Evolutionary conservation across 2,797 vertebrate genomes (phyloP), one percentile per base, ranked within the genome.

Genomic region (Scomberomorus guttatus): DNA sequence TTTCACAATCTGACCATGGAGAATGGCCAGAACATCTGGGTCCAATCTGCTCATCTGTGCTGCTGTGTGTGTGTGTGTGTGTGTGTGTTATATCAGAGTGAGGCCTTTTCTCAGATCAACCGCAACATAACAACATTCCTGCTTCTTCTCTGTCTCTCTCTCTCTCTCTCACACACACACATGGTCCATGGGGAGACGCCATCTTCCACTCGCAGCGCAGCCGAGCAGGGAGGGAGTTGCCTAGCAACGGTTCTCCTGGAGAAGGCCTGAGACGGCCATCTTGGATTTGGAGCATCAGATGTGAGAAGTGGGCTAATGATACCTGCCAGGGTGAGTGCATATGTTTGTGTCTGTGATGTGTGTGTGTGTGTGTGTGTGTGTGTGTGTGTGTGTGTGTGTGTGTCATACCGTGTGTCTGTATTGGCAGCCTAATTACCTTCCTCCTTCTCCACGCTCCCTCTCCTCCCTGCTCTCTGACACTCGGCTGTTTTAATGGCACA

Each of bases 211-310:
- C 62, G 73, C 87, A 87, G 85, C 50, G 81, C 89, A 90, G 90
- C 89, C 72, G 91, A 92, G 85, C 89, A 81, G 89, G 89, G 92
- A 94, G 93, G 90, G 89, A 85, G 95, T 95, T 94, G 93, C 95
- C 89, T 94, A 91, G 95, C 93, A 95, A 95, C 95, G 72, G 61
- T 44, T 89, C 91, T 93, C 91, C 84, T 72, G 89, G 82, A 93
- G 90, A 91, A 87, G 91, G 90, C 82, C 86, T 48, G 77, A 83
- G 85, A 76, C 87, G 20, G 92, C 93, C 95, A 96, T 95, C 93
- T 95, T 95, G 94, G 94, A 95, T 94, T 90, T 93, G 86, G 77
- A 92, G 82, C 84, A 42, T 91, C 87, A 92, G 89, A 91, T 90
- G 87, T 90, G 87, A 94, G 90, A 92, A 86, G 89, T 85, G 83